Conservation (phyloP, 1,140 invertebrate genomes). For the Pseudomyrmex pallidus region DNA sequence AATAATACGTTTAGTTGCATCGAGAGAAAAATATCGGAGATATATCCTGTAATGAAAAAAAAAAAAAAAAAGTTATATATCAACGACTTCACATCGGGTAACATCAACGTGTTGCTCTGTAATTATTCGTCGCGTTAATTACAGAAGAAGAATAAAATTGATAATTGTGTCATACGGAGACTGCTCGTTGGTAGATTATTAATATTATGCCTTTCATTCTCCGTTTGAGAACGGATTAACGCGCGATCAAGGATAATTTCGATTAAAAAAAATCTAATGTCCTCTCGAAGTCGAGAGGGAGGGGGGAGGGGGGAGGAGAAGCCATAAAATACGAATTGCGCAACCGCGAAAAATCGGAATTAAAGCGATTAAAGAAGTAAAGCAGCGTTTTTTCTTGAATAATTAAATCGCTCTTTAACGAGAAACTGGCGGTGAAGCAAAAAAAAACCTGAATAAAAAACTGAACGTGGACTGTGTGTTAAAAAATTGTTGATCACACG, state of each 20-base stretch:
- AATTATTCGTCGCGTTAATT: conserved; percentile 20
- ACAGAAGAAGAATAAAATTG: background rate
- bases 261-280: no score
- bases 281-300: no score
- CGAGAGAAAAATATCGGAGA: background rate
- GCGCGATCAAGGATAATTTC: no score
- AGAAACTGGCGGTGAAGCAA: no score
- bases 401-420: background rate
- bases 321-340: no score
- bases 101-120: background rate
- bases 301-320: no score
- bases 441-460: no score
- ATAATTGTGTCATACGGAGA: background rate
- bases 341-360: no score
- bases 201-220: background rate
- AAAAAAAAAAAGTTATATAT: conserved; percentile 11
- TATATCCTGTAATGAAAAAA: background rate
- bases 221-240: no score
- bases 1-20: background rate
- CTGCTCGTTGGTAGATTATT: background rate
- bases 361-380: no score
- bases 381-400: background rate
- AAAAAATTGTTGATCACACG: conserved; percentile 20
- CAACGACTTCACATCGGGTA: background rate
- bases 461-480: background rate